Evolutionary conservation across 2,113 vertebrate species (phyloP).

Genomic region (Dasyprocta punctata): DNA sequence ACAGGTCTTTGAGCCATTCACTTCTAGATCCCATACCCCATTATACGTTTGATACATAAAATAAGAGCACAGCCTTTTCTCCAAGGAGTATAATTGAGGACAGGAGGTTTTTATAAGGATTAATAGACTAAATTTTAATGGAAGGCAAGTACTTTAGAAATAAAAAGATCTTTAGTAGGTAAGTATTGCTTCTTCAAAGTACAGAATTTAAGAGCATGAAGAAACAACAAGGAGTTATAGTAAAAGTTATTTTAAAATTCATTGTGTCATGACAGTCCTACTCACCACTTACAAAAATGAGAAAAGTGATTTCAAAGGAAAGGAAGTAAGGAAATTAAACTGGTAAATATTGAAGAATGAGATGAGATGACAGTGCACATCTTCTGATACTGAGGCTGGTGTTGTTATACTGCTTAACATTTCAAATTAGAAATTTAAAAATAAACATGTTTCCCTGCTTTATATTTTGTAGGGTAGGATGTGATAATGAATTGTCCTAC

Average conservation of each 20-base stretch:
- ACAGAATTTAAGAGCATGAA: not conserved
- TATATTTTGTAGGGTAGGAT: not conserved
- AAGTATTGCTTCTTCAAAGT: not conserved
- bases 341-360: not conserved
- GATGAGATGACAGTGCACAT: not conserved
- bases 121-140: not conserved
- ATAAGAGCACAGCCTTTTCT: not conserved
- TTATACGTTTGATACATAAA: not conserved
- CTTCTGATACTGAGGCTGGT: not conserved
- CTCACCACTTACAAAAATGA: not conserved
- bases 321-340: not conserved
- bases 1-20: not conserved
- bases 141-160: not conserved
- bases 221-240: not conserved
- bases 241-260: slow-evolving; percentile 5
- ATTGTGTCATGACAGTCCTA: not conserved
- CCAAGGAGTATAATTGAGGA: not conserved
- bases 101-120: not conserved
- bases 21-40: not conserved
- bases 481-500: not conserved
- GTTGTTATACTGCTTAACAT: not conserved
- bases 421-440: not conserved
- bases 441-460: not conserved
- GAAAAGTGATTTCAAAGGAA: not conserved
- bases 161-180: not conserved